Evolutionary conservation across 1,140 invertebrate genomes (phyloP).

Genomic region (Drosophila triauraria): DNA sequence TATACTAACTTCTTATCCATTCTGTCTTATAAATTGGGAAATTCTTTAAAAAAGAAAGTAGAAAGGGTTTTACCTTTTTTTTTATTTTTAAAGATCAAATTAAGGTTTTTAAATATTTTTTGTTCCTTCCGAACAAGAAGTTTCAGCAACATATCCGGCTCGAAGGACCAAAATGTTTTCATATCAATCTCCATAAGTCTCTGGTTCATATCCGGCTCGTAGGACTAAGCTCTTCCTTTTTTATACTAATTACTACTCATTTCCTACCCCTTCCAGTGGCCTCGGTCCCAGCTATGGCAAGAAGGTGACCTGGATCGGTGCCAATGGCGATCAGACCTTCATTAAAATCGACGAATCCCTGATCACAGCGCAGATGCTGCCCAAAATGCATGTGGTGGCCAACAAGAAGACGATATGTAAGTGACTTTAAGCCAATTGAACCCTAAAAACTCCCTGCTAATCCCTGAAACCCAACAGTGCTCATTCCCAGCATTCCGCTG

Average conservation of each 20-base stretch:
- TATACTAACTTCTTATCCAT: no score
- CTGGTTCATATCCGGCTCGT: no score
- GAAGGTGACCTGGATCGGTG: constrained; percentile 96
- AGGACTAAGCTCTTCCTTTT: no score
- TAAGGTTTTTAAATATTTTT: no score
- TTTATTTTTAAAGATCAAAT: no score
- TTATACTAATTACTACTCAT: background rate
- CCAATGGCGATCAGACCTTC: constrained; percentile 97
- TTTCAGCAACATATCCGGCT: no score
- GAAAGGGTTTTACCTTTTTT: no score
- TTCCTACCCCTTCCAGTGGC: constrained; percentile 77
- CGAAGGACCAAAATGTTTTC: no score
- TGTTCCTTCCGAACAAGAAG: no score
- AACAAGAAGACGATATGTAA: constrained; percentile 94
- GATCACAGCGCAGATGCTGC: constrained; percentile 94
- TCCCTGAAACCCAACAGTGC: constrained; percentile 3
- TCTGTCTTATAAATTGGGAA: no score
- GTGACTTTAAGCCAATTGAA: constrained; percentile 36
- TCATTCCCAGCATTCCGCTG: constrained; percentile 68
- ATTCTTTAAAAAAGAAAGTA: no score
- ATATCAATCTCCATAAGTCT: no score
- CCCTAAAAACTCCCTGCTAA: background rate
- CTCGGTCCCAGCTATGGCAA: constrained; percentile 91
- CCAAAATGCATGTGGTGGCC: constrained; percentile 94
- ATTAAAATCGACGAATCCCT: constrained; percentile 96